These are phyloP conservation scores for Condylostylus longicornis DNA, from an alignment of 1,140 invertebrate genomes.

Conservation along the genomic window DNA sequence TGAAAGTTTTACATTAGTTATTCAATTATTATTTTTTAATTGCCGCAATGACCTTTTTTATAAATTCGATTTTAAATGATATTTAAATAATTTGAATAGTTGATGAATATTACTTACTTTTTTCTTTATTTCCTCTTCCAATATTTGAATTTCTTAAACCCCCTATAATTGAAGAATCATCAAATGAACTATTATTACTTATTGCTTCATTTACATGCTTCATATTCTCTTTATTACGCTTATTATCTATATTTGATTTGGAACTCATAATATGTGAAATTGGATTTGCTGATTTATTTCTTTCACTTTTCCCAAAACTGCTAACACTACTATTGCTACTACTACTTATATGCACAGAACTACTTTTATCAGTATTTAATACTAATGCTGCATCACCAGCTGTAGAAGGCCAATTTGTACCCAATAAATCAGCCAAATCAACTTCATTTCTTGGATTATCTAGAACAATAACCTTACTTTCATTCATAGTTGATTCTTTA, in stretches of 20 bases:
- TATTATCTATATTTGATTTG: neutral
- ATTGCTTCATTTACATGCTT: neutral
- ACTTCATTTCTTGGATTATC: conserved; percentile 14
- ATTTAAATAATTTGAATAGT: neutral
- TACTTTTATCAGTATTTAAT: conserved; percentile 10
- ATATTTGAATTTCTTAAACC: neutral
- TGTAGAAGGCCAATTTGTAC: conserved; percentile 23
- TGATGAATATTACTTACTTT: neutral
- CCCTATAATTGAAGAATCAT: neutral
- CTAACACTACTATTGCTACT: conserved; percentile 3
- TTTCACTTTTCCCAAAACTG: conserved; percentile 2
- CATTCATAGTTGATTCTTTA: conserved; percentile 27
- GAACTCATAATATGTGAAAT: conserved; percentile 5
- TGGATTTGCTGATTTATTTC: conserved; percentile 10
- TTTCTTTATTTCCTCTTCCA: conserved; percentile 1
- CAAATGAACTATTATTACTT: neutral
- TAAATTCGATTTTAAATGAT: neutral
- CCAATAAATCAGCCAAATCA: conserved; percentile 31
- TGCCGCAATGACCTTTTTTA: too few relatives aligned
- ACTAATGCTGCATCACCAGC: conserved; percentile 18
- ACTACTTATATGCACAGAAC: neutral
- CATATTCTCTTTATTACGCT: neutral
- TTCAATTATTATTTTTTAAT: too few relatives aligned
- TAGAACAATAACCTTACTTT: conserved; percentile 27
- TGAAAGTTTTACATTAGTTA: too few relatives aligned